Base-by-base conservation (phyloP, 1,140 invertebrate species). In the Carcinoscorpius rotundicauda region DNA sequence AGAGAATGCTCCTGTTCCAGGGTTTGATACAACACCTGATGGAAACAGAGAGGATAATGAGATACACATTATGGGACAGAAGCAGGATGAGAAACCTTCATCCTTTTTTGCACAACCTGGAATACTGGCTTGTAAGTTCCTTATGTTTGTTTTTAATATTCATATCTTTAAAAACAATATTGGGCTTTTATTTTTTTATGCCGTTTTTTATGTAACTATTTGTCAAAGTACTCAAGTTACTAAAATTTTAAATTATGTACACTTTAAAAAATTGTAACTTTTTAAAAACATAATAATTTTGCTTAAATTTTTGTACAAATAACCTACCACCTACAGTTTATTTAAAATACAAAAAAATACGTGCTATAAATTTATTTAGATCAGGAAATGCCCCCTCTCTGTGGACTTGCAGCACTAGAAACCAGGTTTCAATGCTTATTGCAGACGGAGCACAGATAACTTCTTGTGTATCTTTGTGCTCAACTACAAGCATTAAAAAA, bases 101-200 rank as follows among this genome's bases (percentile, higher is more conserved):
- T 91, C 90, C 69, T 93, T 96, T 82, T 93, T 96, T 77, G 88
- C 89, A 68, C 91, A 95, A 78, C 93, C 93, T 55, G 92, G 92
- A 72, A 93, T 96, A 64, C 81, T 97, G 71, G 92, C 92, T 76
- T 93, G 93, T 96, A 79, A 77, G 73, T 72, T 29, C 29, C 29
- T 29, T 29, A 29, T 29, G 29, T 29, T 55, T 6, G 49, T 10
- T 4, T 52, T 11, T 60, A 49, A 5, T 9, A 56, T 6, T 53
- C 55, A 49, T 10, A 49, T 68, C 8, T n/a, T 60, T 52, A n/a
- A 63, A 52, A 11, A n/a, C 51, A 9, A 61, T 49, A 11, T 49
- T 55, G 52, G 51, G 49, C 10, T 9, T 52, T 49, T 49, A 48
- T 49, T 48, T 55, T 29, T 48, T 58, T 6, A n/a, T n/a, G 50